Evolutionary conservation across 2,888 invertebrate species (phyloP).

Genomic region (Chalcis sispes): DNA sequence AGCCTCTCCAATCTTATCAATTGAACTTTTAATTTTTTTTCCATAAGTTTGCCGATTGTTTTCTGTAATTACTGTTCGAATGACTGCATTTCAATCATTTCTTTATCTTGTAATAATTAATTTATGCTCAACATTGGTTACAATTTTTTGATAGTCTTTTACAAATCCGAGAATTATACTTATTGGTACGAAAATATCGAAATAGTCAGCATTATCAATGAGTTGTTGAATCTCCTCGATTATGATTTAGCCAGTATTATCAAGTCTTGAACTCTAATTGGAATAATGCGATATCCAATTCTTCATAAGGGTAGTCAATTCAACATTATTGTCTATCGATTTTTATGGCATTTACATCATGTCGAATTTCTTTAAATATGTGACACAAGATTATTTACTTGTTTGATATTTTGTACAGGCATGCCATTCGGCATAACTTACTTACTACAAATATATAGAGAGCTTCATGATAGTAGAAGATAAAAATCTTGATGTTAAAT

Average conservation of each 20-base stretch:
- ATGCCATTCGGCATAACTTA: not conserved
- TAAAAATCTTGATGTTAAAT: conserved; percentile 3
- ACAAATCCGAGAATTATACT: not conserved
- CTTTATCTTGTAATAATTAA: not conserved
- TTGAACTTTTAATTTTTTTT: not conserved
- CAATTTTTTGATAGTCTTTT: conserved; percentile 5
- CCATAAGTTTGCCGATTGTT: not conserved
- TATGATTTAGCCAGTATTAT: not conserved
- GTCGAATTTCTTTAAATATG: not conserved
- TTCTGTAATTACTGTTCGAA: not conserved
- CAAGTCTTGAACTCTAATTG: not conserved
- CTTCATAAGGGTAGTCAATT: not conserved
- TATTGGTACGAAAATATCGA: not conserved
- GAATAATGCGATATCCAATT: not conserved
- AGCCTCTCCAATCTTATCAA: not conserved
- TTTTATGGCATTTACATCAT: not conserved
- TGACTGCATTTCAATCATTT: not conserved
- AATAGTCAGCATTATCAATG: not conserved
- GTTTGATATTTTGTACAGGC: not conserved
- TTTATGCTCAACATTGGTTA: not conserved
- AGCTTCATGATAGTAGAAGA: not conserved
- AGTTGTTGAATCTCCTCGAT: not conserved
- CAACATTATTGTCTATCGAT: not conserved
- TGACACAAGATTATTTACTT: not conserved
- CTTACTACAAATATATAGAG: not conserved